A percentile compares a stretch with the other conserved stretches of the same genome.
These are phyloP conservation scores for Colinus virginianus DNA, from an alignment of 2,113 vertebrate species.

Conservation along the genomic window DNA sequence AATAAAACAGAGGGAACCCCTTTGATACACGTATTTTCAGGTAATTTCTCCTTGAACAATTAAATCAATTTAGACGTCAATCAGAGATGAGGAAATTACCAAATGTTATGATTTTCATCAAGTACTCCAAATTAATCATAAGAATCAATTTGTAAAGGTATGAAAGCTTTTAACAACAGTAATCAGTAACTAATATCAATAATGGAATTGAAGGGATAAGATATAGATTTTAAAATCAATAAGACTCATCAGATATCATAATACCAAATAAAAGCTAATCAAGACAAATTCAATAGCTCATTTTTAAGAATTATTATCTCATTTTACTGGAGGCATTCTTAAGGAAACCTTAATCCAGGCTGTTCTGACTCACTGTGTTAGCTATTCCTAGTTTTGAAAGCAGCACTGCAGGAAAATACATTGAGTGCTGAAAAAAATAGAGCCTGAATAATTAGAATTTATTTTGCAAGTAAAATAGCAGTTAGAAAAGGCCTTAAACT, in stretches of 20 bases:
- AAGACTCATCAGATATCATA: background rate
- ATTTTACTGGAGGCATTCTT: background rate
- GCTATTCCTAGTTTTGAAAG: background rate
- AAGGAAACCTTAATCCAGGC: background rate
- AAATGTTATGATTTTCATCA: background rate
- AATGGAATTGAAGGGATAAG: background rate
- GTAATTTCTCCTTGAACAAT: background rate
- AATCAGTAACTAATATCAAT: background rate
- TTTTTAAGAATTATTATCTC: background rate
- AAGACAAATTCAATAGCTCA: background rate
- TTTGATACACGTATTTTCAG: background rate
- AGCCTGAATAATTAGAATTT: background rate
- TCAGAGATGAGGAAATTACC: background rate
- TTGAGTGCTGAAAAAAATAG: background rate
- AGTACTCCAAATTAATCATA: background rate
- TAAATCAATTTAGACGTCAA: conserved; percentile 25
- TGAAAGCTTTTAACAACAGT: background rate
- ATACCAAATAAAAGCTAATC: conserved; percentile 34
- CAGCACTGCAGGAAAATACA: background rate
- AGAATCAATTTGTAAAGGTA: background rate
- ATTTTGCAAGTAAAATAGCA: background rate
- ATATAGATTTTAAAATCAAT: conserved; percentile 25
- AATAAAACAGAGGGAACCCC: background rate
- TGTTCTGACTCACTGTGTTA: background rate
- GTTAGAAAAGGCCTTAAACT: background rate